Evolutionary conservation across 2,888 invertebrate genomes (phyloP).

Genomic region (Eupithecia dodoneata): DNA sequence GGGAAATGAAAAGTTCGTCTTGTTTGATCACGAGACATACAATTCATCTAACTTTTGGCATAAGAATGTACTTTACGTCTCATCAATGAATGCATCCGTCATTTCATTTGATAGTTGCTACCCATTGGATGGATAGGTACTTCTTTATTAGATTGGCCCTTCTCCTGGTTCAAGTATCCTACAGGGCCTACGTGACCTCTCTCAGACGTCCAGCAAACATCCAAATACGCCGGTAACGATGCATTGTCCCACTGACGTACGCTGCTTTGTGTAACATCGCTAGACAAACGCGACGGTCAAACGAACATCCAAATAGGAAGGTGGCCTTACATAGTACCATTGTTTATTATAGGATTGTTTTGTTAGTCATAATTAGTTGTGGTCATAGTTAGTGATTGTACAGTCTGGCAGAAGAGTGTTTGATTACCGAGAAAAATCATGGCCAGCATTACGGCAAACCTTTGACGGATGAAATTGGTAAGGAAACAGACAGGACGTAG

Average conservation of each 20-base stretch:
- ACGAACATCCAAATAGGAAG: constrained; percentile 24
- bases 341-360: constrained; percentile 7
- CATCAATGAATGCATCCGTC: neutral
- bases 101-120: neutral
- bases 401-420: neutral
- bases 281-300: constrained; percentile 18
- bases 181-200: constrained; percentile 34
- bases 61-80: neutral
- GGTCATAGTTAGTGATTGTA: constrained; percentile 1
- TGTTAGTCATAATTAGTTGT: constrained; percentile 2
- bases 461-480: neutral
- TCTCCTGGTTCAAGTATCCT: neutral
- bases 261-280: constrained; percentile 24
- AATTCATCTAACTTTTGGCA: neutral
- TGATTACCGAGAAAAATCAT: neutral
- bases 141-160: neutral
- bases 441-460: too few species aligned
- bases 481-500: neutral
- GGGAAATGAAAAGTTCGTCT: neutral
- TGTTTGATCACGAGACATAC: neutral
- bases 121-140: neutral
- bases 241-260: constrained; percentile 43
- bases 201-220: constrained; percentile 22
- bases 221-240: constrained; percentile 43
- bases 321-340: constrained; percentile 27